Percentiles rank a stretch among this genome's conserved stretches.
Conservation (phyloP, 2,888 invertebrate species). For the Herminia tarsipennalis region DNA sequence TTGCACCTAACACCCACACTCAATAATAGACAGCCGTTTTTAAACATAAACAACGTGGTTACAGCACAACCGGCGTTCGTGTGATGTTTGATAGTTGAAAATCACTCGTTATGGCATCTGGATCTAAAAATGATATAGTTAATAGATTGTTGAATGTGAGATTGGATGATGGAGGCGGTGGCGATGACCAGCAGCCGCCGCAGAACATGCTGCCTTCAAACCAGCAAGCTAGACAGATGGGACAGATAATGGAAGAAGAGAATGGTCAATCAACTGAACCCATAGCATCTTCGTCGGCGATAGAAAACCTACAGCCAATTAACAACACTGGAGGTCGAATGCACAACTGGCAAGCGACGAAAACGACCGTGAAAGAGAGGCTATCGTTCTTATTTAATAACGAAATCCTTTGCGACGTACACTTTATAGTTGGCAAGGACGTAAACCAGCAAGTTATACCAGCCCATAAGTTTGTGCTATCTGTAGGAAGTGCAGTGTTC, state of each 20-base stretch:
- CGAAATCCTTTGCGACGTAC: conserved; percentile 87
- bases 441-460: conserved; percentile 89
- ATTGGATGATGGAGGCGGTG: conserved; percentile 66
- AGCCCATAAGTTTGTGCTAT: conserved; percentile 92
- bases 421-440: conserved; percentile 91
- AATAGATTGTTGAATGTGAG: conserved; percentile 70
- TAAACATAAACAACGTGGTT: conserved; percentile 28
- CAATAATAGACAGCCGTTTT: conserved; percentile 13
- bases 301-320: conserved; percentile 72
- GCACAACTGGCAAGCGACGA: conserved; percentile 91
- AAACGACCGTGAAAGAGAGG: conserved; percentile 90
- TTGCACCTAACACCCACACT: conserved; percentile 27
- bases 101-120: conserved; percentile 69
- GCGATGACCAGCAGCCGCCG: conserved; percentile 74
- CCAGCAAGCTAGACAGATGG: conserved; percentile 67
- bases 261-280: conserved; percentile 61
- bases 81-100: conserved; percentile 57
- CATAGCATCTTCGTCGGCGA: conserved; percentile 63
- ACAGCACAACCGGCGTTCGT: conserved; percentile 40
- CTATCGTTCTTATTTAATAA: conserved; percentile 87
- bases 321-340: conserved; percentile 77
- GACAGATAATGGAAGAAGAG: conserved; percentile 67
- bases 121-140: conserved; percentile 75
- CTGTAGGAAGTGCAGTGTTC: conserved; percentile 94
- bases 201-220: conserved; percentile 84